A percentile compares a stretch with the other conserved stretches of the same genome.
Evolutionary conservation across 2,797 vertebrate genomes (phyloP).

Genomic region (Gambusia yucatana): DNA sequence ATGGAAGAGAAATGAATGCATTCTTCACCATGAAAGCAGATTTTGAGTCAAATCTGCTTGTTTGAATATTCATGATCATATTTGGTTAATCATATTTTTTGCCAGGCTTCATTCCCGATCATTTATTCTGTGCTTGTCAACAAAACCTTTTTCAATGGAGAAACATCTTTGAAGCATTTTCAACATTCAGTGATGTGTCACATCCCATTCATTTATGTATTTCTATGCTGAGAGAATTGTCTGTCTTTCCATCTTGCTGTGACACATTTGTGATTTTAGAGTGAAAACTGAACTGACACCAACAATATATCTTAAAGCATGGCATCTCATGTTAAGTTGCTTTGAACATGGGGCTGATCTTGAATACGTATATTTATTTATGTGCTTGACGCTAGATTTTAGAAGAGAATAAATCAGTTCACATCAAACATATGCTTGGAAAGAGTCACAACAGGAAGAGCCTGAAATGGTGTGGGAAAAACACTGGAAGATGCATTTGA

Average conservation of each 20-base stretch:
- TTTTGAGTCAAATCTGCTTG: slow-evolving; percentile 69
- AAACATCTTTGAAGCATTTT: slow-evolving; percentile 63
- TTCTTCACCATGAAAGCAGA: slow-evolving; percentile 71
- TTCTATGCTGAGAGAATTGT: slow-evolving; percentile 46
- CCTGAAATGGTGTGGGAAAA: slow-evolving; percentile 43
- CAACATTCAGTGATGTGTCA: slow-evolving; percentile 61
- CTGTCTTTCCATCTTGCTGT: slow-evolving; percentile 52
- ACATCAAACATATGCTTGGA: slow-evolving; percentile 71
- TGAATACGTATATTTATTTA: slow-evolving; percentile 64
- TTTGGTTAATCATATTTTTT: slow-evolving; percentile 54
- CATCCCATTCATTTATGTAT: slow-evolving; percentile 61
- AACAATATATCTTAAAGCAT: slow-evolving; percentile 63
- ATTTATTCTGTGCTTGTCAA: slow-evolving; percentile 71
- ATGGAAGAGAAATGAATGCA: slow-evolving; percentile 52
- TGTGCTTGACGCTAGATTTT: slow-evolving; percentile 43
- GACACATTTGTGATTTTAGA: slow-evolving; percentile 68
- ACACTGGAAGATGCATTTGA: slow-evolving; percentile 42
- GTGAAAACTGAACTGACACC: slow-evolving; percentile 61
- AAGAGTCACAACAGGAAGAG: slow-evolving; percentile 62
- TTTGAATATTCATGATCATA: slow-evolving; percentile 81
- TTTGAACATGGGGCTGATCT: slow-evolving; percentile 54
- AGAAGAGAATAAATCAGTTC: slow-evolving; percentile 61
- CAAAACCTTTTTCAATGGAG: slow-evolving; percentile 68
- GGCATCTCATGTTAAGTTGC: slow-evolving; percentile 54
- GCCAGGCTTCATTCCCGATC: slow-evolving; percentile 54